Base-by-base conservation (phyloP, 2,888 invertebrate species). In the Lamellibrachia satsuma region DNA sequence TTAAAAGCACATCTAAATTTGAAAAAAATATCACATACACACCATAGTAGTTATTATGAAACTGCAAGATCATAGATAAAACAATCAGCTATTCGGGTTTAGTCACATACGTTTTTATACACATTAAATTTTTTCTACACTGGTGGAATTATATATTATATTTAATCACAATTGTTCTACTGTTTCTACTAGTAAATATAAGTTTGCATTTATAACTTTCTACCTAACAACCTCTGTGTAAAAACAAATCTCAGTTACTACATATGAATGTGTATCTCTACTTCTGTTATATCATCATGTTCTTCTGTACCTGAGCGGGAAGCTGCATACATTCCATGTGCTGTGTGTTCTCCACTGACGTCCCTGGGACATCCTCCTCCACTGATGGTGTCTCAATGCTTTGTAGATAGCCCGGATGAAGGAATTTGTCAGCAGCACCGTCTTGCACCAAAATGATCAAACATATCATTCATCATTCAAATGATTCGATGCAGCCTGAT, bases 211-310 rank as follows among this genome's bases (percentile, higher is more conserved):
- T n/a, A 75, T 22, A 55, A 55, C 9, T 55, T 3, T 55, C 55
- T 9, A 75, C 75, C 22, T 75, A 15, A n/a, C 75, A 75, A 15
- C 55, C 22, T 39, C 15, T 75, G 75, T 75, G 75, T 11, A 75
- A 6, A 75, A 1, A 75, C 15, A 22, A 75, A 75, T 75, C 22
- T 75, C 75, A 75, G 22, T 6, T 15, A 75, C 6, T 92, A 92
- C 22, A 92, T 52, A 15, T 52, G 60, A 75, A 92, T 27, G 55
- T n/a, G 91, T 91, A 90, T 55, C 52, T 90, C 51, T 55, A 55
- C 55, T 9, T 55, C 8, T 55, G 55, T 55, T 7, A 75, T n/a
- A 3, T n/a, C 75, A 6, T 75, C 75, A 11, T 22, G 15, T 75
- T 2, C 22, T 1, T 22, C 75, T 39, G 39, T 75, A 75, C 75